These are phyloP conservation scores for Zhuqinia jingwanae DNA, from an alignment of 2,888 invertebrate genomes.

Conservation along the genomic window DNA sequence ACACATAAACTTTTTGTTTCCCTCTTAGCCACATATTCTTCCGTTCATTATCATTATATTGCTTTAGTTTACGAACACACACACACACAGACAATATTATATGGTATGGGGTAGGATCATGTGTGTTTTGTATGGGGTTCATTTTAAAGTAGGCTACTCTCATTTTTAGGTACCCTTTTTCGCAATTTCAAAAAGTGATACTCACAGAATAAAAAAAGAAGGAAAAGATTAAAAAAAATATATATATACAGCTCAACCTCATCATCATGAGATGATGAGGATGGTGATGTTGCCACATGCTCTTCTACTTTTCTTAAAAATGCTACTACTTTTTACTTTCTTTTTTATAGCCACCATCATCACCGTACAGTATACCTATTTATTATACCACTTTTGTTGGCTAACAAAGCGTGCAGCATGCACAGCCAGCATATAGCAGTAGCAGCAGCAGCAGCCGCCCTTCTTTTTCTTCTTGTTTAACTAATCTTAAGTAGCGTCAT, in stretches of 20 bases:
- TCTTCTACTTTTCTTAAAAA: slow-evolving; percentile 11
- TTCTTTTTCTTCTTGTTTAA: slow-evolving; percentile 42
- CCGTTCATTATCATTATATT: slow-evolving; percentile 21
- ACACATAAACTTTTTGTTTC: slow-evolving; percentile 59
- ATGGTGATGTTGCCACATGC: slow-evolving; percentile 55
- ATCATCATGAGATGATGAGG: slow-evolving; percentile 24
- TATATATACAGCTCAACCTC: slow-evolving; percentile 60
- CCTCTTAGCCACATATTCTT: slow-evolving; percentile 32
- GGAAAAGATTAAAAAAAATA: slow-evolving; percentile 32
- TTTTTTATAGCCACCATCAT: too few relatives aligned
- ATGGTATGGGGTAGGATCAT: slow-evolving; percentile 1
- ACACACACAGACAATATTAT: too few relatives aligned
- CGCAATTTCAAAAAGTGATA: slow-evolving; percentile 37
- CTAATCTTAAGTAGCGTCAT: slow-evolving; percentile 64
- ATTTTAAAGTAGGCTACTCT: background rate
- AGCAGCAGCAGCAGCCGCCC: too few relatives aligned
- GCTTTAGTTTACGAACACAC: too few relatives aligned
- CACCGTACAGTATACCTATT: too few relatives aligned
- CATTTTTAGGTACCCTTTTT: slow-evolving; percentile 40
- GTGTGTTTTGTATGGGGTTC: slow-evolving; percentile 38
- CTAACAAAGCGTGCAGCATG: slow-evolving; percentile 39
- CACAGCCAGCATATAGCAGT: background rate
- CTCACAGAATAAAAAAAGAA: background rate
- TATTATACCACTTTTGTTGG: background rate
- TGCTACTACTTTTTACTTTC: background rate